Evolutionary conservation across 2,797 vertebrate genomes (phyloP).

Genomic region (Lepilemur septentrionalis): DNA sequence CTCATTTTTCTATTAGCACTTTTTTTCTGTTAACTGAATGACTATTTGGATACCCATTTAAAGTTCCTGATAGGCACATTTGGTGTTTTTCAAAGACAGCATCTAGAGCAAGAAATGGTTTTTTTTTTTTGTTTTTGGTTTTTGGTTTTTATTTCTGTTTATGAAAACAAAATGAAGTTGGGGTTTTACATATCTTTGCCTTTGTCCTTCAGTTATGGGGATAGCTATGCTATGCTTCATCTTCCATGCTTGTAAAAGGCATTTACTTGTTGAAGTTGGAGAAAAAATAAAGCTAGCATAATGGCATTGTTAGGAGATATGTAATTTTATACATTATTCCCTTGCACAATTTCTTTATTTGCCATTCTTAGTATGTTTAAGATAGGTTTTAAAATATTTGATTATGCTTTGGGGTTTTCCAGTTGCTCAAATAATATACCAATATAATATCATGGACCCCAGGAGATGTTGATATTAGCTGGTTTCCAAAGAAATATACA

Average conservation of each 20-base stretch:
- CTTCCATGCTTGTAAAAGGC: not conserved
- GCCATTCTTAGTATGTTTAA: not conserved
- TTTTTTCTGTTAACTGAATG: not conserved
- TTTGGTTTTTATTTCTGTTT: not conserved
- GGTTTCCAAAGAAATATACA: not conserved
- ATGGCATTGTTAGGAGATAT: not conserved
- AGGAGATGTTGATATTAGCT: not conserved
- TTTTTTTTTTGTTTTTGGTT: not conserved
- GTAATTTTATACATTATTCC: not conserved
- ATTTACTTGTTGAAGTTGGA: conserved; percentile 16
- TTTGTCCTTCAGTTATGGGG: not conserved
- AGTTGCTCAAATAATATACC: not conserved
- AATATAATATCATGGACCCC: not conserved
- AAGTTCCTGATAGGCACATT: not conserved
- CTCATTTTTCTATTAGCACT: not conserved
- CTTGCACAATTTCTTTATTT: not conserved
- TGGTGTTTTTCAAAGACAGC: not conserved
- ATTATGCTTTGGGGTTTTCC: not conserved
- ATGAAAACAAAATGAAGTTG: conserved; percentile 13
- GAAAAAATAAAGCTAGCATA: not conserved
- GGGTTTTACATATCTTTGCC: not conserved
- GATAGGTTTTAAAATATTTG: not conserved
- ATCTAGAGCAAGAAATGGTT: not conserved
- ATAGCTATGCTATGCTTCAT: not conserved
- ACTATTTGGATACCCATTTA: not conserved